phyloP scores from a whole-genome alignment of 2,113 vertebrate genomes.

The Labeo catla region DNA sequence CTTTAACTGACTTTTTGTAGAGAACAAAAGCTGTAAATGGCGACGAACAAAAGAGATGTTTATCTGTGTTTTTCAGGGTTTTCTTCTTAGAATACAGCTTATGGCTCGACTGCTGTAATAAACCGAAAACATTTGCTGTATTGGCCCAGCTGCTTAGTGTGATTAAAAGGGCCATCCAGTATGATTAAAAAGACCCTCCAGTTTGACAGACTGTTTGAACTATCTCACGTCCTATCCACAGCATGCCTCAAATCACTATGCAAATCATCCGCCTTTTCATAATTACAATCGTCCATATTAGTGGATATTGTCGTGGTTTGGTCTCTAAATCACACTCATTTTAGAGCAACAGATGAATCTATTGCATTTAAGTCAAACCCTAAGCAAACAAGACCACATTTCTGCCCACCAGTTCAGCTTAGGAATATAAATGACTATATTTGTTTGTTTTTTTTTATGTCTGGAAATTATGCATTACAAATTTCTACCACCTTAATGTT shows the following conservation, averaged over 20 bases:
- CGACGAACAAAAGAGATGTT: background rate
- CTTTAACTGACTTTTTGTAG: no score
- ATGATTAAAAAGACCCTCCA: slow-evolving; percentile 26
- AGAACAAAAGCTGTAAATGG: no score
- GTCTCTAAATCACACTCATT: background rate
- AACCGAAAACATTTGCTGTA: background rate
- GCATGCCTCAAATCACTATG: background rate
- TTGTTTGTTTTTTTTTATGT: background rate
- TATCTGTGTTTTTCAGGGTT: background rate
- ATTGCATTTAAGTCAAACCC: background rate
- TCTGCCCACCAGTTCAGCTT: background rate
- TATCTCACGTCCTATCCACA: background rate
- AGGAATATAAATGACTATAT: background rate
- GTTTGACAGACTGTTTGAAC: background rate
- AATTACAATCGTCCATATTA: slow-evolving; percentile 6
- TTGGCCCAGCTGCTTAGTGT: background rate
- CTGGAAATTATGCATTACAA: background rate
- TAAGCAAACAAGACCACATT: background rate
- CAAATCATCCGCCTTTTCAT: slow-evolving; percentile 7
- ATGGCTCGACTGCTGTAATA: background rate
- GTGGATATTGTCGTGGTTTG: background rate
- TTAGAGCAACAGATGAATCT: background rate
- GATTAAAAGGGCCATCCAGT: slow-evolving; percentile 19
- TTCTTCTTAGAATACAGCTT: background rate
- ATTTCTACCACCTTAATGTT: background rate